phyloP scores from a whole-genome alignment of 1,140 invertebrate genomes.

The Triops cancriformis region DNA sequence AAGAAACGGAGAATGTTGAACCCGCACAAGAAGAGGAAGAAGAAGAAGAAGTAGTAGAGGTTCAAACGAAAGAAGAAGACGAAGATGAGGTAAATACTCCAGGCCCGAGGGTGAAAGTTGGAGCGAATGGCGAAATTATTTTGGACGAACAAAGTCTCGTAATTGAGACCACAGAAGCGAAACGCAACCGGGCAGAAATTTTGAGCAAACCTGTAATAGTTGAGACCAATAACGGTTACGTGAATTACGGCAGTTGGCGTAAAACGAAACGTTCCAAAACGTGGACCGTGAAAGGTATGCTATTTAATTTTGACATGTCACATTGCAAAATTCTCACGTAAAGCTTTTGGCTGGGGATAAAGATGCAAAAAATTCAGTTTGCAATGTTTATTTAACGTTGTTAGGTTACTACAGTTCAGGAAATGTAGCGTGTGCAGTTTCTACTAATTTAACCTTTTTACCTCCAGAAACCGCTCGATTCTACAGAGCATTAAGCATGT shows the following conservation, averaged over 20 bases:
- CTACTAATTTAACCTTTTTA: constrained; percentile 26
- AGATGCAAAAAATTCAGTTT: too few relatives aligned
- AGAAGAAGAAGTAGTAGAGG: constrained; percentile 34
- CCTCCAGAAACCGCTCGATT: constrained; percentile 67
- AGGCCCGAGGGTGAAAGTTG: constrained; percentile 78
- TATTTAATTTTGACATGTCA: constrained; percentile 19
- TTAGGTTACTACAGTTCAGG: too few relatives aligned
- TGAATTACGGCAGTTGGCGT: constrained; percentile 50
- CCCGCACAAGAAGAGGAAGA: constrained; percentile 29
- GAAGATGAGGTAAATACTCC: constrained; percentile 47
- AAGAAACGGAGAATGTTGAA: background rate
- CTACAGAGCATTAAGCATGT: constrained; percentile 72
- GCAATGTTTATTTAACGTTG: too few relatives aligned
- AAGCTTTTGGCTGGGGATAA: too few relatives aligned
- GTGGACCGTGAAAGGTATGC: constrained; percentile 39
- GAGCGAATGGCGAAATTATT: constrained; percentile 74
- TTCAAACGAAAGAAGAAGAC: constrained; percentile 39
- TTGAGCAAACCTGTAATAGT: constrained; percentile 54
- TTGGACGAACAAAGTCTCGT: constrained; percentile 77
- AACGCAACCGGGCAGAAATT: constrained; percentile 51
- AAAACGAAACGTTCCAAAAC: constrained; percentile 34
- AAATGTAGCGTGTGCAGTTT: too few relatives aligned
- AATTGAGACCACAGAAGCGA: constrained; percentile 61
- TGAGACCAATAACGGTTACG: constrained; percentile 47
- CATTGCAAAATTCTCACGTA: too few relatives aligned